A percentile compares a stretch with the other conserved stretches of the same genome.
These are phyloP conservation scores for Ptyas mucosa DNA, from an alignment of 2,113 vertebrate species.

Conservation along the genomic window DNA sequence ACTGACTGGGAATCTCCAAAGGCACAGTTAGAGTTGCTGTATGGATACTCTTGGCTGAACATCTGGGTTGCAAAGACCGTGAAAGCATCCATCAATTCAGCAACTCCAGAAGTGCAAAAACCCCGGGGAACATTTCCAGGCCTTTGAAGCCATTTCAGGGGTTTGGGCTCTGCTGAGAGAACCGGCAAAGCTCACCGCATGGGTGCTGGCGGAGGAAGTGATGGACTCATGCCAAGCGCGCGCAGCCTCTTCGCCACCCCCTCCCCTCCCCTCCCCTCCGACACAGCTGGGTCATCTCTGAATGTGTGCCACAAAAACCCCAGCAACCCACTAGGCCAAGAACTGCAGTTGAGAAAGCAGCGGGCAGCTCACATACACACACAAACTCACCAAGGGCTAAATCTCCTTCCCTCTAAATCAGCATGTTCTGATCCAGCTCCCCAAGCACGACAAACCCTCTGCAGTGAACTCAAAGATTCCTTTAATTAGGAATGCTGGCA, in stretches of 20 bases:
- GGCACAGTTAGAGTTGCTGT: not conserved
- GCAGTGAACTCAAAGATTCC: no score
- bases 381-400: not conserved
- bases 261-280: not conserved
- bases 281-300: constrained; percentile 62
- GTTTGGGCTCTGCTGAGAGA: constrained; percentile 30
- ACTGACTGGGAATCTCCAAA: no score
- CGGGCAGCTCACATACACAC: not conserved
- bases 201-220: constrained; percentile 32
- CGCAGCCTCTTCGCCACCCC: constrained; percentile 12
- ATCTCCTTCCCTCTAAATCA: not conserved
- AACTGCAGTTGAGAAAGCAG: constrained; percentile 51
- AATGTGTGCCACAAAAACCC: constrained; percentile 47
- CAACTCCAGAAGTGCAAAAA: not conserved
- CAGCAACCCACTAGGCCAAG: constrained; percentile 8
- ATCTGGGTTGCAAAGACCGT: not conserved
- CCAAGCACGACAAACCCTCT: no score
- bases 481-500: no score
- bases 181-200: constrained; percentile 20
- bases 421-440: no score
- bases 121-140: not conserved
- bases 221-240: constrained; percentile 32
- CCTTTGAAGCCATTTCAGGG: constrained; percentile 28
- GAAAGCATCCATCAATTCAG: constrained; percentile 20
- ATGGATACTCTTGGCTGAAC: not conserved